Percentiles rank a stretch among this genome's conserved stretches.
Conservation (phyloP, 2,113 vertebrate species). For the Hydrochoerus hydrochaeris region DNA sequence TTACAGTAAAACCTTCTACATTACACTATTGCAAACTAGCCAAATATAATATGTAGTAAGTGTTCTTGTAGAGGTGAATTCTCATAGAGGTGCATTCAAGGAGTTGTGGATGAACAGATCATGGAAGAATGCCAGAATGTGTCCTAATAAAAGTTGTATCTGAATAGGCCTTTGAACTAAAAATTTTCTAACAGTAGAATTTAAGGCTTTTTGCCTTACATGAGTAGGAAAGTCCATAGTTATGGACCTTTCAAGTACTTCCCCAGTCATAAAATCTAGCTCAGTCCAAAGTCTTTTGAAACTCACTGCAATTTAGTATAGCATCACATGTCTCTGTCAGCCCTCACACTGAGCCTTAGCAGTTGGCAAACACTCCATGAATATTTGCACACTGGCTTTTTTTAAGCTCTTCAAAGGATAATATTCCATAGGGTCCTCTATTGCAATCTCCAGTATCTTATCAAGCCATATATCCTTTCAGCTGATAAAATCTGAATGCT, state of each 20-base stretch:
- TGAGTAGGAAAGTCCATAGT: neutral
- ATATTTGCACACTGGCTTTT: conserved; percentile 56
- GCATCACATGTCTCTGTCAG: neutral
- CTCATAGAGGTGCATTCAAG: neutral
- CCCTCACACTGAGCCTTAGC: neutral
- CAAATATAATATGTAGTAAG: neutral
- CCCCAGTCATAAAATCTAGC: neutral
- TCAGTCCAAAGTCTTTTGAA: neutral
- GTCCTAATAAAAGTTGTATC: neutral
- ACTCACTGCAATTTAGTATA: neutral
- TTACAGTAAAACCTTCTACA: neutral
- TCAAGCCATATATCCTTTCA: neutral
- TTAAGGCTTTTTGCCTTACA: neutral
- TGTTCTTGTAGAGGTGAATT: neutral
- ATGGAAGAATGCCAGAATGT: neutral
- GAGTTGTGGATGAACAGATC: neutral
- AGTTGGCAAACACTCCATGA: neutral
- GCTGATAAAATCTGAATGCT: conserved; percentile 17
- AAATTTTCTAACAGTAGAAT: neutral
- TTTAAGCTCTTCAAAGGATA: conserved; percentile 48
- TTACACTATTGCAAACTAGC: neutral
- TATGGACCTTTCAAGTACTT: neutral
- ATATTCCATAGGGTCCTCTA: conserved; percentile 25
- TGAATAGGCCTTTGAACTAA: neutral
- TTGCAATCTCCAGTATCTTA: neutral